Evolutionary conservation across 2,888 invertebrate genomes (phyloP), one percentile per base, ranked within the genome.

Genomic region (Caenorhabditis angaria): DNA sequence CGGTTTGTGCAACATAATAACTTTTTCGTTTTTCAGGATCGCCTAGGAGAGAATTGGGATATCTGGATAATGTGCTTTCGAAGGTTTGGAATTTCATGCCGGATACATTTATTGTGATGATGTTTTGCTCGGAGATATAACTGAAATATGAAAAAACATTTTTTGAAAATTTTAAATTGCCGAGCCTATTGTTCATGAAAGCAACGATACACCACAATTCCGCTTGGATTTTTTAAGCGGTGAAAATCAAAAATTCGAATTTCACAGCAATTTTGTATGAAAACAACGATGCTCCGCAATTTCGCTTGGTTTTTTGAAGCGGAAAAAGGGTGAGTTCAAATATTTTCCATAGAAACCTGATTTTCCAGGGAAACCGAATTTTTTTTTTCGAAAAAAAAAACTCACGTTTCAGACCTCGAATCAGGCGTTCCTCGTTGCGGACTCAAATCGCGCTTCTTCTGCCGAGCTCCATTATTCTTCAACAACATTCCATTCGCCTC

Each of bases 51-150:
- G 85, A 82, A 50, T 82, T 73, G 1, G 86, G 87, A 60, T 83
- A 87, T 47, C 84, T 77, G 8, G 72, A 64, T 41, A 85, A 56
- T 8, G 87, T 87, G 53, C 75, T 75, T 58, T 82, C 81, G 56
- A 73, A 77, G 4, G 87, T 87, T 65, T 87, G 84, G 75, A 85
- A 87, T 27, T 82, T 65, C 65, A 84, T 70, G 18, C 87, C 87
- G 27, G 81, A 74, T 8, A 87, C 85, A 70, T 87, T 87, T 48
- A 87, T 82, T 0, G 86, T 87, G 10, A 87, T 62, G 20, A 86
- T 67, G 1, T 20, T 20, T 22, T 73, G 65, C 0, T 50, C 57
- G 5, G 35, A 24, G 8, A 54, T 48, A 18, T 53, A 6, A 28
- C 66, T 67, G 66, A 24, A 65, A 35, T 35, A 6, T 10, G 8